Evolutionary conservation across 35 echinoderm and acorn worm species (phyloP).

Genomic region (Strongylocentrotus purpuratus): DNA sequence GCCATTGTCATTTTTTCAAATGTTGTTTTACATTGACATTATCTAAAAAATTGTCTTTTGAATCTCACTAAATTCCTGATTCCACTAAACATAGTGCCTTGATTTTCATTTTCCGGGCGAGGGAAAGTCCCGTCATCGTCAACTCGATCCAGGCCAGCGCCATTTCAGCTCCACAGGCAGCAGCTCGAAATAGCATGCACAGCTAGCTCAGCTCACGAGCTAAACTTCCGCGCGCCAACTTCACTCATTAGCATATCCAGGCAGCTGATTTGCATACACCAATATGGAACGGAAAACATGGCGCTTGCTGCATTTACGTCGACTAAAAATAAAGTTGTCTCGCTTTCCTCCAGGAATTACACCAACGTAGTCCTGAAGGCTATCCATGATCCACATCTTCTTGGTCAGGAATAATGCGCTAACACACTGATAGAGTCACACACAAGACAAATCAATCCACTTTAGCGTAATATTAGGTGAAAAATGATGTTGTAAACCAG

Average conservation of each 20-base stretch:
- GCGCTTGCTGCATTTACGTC: not conserved
- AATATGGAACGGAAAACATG: not conserved
- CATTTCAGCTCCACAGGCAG: not conserved
- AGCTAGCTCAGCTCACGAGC: not conserved
- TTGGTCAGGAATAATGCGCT: not conserved
- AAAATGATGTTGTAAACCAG: not conserved
- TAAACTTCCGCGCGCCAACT: not conserved
- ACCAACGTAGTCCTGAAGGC: not conserved
- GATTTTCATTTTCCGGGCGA: no score
- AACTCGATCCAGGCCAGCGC: not conserved
- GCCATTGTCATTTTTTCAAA: no score
- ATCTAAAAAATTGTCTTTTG: no score
- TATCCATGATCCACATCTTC: not conserved
- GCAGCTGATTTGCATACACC: not conserved
- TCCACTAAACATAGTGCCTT: no score
- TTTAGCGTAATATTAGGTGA: not conserved
- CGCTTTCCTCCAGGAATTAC: not conserved
- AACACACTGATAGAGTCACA: not conserved
- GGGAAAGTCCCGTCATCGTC: no score
- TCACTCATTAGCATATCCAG: not conserved
- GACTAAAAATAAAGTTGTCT: not conserved
- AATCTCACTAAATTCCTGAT: no score
- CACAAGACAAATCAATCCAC: not conserved
- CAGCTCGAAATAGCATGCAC: no score
- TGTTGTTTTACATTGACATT: no score